Evolutionary conservation across 2,888 invertebrate genomes (phyloP).

Genomic region (Rhamnusium bicolor): DNA sequence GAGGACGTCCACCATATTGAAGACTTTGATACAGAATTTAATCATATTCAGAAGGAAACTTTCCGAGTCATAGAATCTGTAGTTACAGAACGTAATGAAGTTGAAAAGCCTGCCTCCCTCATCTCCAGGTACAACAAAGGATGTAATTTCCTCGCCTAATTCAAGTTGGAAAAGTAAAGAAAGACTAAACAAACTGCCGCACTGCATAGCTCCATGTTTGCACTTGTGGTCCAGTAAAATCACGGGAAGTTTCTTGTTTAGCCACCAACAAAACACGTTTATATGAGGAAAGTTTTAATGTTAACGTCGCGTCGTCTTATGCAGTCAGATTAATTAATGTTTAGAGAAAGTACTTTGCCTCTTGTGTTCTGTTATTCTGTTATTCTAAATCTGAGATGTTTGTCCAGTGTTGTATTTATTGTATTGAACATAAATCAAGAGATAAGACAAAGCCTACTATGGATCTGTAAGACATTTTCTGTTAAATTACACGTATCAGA

Average conservation of each 20-base stretch:
- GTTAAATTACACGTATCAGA: no score
- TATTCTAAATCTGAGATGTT: no score
- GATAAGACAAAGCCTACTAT: no score
- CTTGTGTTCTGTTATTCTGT: no score
- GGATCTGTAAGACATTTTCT: no score
- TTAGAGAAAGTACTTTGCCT: neutral
- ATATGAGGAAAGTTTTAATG: neutral
- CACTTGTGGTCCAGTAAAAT: neutral
- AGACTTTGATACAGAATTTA: constrained; percentile 6
- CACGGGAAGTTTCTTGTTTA: neutral
- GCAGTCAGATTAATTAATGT: neutral
- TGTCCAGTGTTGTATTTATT: no score
- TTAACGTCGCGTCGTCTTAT: neutral
- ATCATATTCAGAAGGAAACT: constrained; percentile 17
- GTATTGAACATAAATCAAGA: no score
- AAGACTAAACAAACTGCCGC: constrained; percentile 40
- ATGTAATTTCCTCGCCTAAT: constrained; percentile 40
- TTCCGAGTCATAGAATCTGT: constrained; percentile 15
- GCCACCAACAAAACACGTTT: neutral
- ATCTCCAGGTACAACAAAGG: constrained; percentile 20
- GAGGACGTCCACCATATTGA: neutral
- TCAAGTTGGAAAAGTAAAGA: constrained; percentile 45
- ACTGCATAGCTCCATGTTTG: constrained; percentile 5
- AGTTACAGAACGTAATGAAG: constrained; percentile 32
- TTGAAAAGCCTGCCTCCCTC: constrained; percentile 24